A percentile compares a stretch with the other conserved stretches of the same genome.
Evolutionary conservation across 2,797 vertebrate species (phyloP).

Genomic region (Sebastes cheni): DNA sequence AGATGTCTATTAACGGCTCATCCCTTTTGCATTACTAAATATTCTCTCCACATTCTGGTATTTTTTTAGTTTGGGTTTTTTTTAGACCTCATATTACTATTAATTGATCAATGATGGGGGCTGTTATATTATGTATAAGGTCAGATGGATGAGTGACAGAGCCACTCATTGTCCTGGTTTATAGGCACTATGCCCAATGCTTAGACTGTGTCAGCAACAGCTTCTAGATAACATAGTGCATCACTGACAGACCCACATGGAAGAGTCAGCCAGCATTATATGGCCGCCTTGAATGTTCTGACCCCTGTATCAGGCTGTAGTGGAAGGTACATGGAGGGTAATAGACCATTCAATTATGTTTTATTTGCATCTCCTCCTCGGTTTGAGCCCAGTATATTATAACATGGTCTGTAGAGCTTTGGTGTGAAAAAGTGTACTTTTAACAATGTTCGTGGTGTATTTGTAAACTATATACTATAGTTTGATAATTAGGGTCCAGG

Average conservation of each 20-base stretch:
- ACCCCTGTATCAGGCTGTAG: slow-evolving; percentile 19
- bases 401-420: neutral
- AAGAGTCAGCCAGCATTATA: slow-evolving; percentile 55
- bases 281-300: slow-evolving; percentile 34
- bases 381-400: neutral
- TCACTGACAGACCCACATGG: slow-evolving; percentile 60
- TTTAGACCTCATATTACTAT: neutral
- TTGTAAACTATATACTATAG: neutral
- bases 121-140: slow-evolving; percentile 7
- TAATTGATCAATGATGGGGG: slow-evolving; percentile 22
- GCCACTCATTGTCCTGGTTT: slow-evolving; percentile 51
- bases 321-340: slow-evolving; percentile 9
- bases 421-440: neutral
- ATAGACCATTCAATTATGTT: slow-evolving; percentile 14
- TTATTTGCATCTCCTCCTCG: neutral
- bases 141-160: slow-evolving; percentile 38
- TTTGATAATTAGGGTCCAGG: neutral
- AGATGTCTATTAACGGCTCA: slow-evolving; percentile 7
- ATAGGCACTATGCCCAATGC: slow-evolving; percentile 19
- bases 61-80: neutral
- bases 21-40: neutral
- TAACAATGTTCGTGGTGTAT: neutral
- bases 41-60: neutral
- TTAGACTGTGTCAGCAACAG: slow-evolving; percentile 60
- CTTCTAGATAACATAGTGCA: slow-evolving; percentile 55